Evolutionary conservation across 37 sponge, comb jelly and placozoan genomes (phyloP), one percentile per base, ranked within the genome.

Genomic region (Dysidea cf. avara): DNA sequence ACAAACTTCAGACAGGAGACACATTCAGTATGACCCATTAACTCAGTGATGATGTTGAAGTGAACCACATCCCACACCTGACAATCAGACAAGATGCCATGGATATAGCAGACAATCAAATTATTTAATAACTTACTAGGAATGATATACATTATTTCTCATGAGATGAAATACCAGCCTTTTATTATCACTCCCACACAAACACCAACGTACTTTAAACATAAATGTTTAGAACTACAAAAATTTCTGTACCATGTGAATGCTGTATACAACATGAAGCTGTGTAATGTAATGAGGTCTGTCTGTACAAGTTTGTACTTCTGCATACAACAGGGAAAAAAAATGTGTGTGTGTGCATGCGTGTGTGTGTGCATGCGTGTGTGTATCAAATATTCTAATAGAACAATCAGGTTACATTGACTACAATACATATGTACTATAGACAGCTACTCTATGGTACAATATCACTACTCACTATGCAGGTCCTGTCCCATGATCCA

Each of bases 401-500:
- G 6, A 64, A 12, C 38, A 7, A 64, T 64, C 30, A 6, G 21
- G 7, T 28, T 24, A 28, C 28, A 17, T 6, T 51, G 30, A 38
- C 39, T 6, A 2, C 1, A 2, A 31, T 1, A 14, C 18, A 13
- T 18, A 16, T 22, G 11, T 59, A 46, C 58, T n/a, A 11, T 29
- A 3, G 46, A n/a, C n/a, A n/a, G n/a, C n/a, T n/a, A n/a, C n/a
- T n/a, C n/a, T n/a, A n/a, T n/a, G n/a, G n/a, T n/a, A n/a, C n/a
- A n/a, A n/a, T n/a, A n/a, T n/a, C n/a, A 22, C 30, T 18, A 21
- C 80, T 69, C 36, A 90, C 91, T 33, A 90, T 84, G 70, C 77
- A 78, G 43, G 83, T 70, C 0, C 84, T 80, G 49, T 91, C 92
- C 92, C 92, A 91, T 7, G 92, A 91, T 17, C 92, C 92, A 35